Evolutionary conservation across 2,888 invertebrate species (phyloP).

Genomic region (Stenodema calcarata): DNA sequence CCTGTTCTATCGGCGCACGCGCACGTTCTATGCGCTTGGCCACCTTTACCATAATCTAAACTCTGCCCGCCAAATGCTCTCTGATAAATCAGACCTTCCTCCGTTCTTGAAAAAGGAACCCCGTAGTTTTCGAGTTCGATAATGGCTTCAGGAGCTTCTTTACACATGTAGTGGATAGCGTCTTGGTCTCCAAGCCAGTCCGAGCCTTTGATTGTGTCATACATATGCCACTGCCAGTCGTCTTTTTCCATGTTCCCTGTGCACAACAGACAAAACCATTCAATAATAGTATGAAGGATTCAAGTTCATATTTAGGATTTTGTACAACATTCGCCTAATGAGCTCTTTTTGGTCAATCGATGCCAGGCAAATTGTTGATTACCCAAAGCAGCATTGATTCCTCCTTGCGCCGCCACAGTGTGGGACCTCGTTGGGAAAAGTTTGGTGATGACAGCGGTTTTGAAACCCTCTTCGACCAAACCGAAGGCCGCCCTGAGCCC

Average conservation of each 20-base stretch:
- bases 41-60: slow-evolving; percentile 95
- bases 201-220: slow-evolving; percentile 96
- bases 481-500: slow-evolving; percentile 97
- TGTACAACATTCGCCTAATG: too few species aligned
- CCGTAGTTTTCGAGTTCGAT: slow-evolving; percentile 83
- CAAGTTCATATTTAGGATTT: too few species aligned
- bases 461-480: slow-evolving; percentile 93
- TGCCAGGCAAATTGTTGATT: neutral
- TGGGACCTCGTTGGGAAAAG: slow-evolving; percentile 97
- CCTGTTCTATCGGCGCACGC: slow-evolving; percentile 99
- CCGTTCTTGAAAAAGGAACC: slow-evolving; percentile 95
- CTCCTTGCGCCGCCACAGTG: slow-evolving; percentile 98
- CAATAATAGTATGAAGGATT: too few species aligned
- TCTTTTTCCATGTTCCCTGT: slow-evolving; percentile 83
- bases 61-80: slow-evolving; percentile 99
- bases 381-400: slow-evolving; percentile 96
- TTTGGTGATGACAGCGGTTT: slow-evolving; percentile 96
- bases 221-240: slow-evolving; percentile 98
- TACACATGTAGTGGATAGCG: slow-evolving; percentile 98
- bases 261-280: too few species aligned
- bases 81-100: slow-evolving; percentile 98
- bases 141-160: slow-evolving; percentile 87
- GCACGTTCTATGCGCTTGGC: slow-evolving; percentile 95
- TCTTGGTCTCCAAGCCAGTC: slow-evolving; percentile 99
- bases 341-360: too few species aligned